Evolutionary conservation across 37 sponge, comb jelly and placozoan genomes (phyloP).

Genomic region (Halisarca cf. caerulea): DNA sequence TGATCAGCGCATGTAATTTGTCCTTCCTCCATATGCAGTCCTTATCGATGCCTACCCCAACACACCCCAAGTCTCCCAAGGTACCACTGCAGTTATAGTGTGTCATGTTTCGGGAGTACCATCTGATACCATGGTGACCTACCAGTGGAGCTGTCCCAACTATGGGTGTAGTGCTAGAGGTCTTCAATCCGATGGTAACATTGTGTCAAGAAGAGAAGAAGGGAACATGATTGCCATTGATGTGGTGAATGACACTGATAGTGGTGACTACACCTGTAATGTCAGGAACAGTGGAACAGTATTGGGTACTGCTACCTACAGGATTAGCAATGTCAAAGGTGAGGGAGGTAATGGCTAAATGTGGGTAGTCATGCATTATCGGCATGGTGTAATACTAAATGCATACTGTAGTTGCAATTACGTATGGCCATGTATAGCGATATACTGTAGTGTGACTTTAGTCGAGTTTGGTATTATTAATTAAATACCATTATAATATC

Average conservation of each 20-base stretch:
- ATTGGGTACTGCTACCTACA: neutral
- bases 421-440: too few species aligned
- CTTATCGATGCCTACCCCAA: conserved; percentile 30
- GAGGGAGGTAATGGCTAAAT: too few species aligned
- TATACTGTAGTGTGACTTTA: too few species aligned
- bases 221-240: conserved; percentile 3
- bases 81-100: conserved; percentile 18
- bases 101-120: conserved; percentile 20
- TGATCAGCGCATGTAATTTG: too few species aligned
- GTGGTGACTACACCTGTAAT: conserved; percentile 7
- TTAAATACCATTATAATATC: too few species aligned
- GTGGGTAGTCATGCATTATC: too few species aligned
- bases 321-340: too few species aligned
- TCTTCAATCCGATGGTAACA: too few species aligned
- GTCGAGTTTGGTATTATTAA: too few species aligned
- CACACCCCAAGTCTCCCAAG: conserved; percentile 6
- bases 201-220: neutral
- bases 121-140: neutral
- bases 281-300: neutral
- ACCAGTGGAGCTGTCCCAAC: conserved; percentile 16
- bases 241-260: neutral
- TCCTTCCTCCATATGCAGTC: neutral
- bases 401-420: too few species aligned
- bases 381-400: too few species aligned
- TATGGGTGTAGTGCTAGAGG: too few species aligned